Evolutionary conservation across 1,140 invertebrate species (phyloP).

Genomic region (Bilobella aurantiaca): DNA sequence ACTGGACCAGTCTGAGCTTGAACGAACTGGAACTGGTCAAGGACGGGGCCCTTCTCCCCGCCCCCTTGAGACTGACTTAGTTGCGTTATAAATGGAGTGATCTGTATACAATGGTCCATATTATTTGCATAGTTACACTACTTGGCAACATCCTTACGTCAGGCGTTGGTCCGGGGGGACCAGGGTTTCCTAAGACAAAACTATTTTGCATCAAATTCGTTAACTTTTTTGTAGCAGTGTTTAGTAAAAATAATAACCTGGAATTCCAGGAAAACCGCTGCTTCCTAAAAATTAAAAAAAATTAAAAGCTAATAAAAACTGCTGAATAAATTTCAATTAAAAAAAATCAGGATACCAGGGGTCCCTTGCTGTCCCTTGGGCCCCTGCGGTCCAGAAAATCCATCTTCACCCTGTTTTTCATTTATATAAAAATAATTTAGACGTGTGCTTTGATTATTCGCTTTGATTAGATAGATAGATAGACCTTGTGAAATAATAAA

Average conservation of each 20-base stretch:
- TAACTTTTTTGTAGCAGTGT: not conserved
- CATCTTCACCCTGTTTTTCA: slow-evolving; percentile 43
- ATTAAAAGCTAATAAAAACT: not conserved
- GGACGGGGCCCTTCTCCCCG: slow-evolving; percentile 62
- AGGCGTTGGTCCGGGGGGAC: slow-evolving; percentile 57
- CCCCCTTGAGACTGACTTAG: slow-evolving; percentile 52
- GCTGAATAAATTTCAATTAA: too few species aligned
- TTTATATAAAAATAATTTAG: not conserved
- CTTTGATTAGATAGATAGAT: too few species aligned
- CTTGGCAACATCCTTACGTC: slow-evolving; percentile 48
- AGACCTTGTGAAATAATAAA: too few species aligned
- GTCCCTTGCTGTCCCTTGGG: slow-evolving; percentile 49
- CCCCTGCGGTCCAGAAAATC: slow-evolving; percentile 48
- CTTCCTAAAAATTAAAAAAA: slow-evolving; percentile 31
- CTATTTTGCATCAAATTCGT: not conserved
- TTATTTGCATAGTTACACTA: not conserved
- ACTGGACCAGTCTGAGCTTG: slow-evolving; percentile 64
- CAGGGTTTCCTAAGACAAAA: slow-evolving; percentile 45
- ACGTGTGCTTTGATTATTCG: not conserved
- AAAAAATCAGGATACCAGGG: too few species aligned
- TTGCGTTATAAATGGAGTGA: slow-evolving; percentile 53
- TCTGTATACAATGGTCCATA: slow-evolving; percentile 34
- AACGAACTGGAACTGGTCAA: slow-evolving; percentile 56
- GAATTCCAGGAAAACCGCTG: slow-evolving; percentile 53
- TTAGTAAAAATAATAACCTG: slow-evolving; percentile 40